Evolutionary conservation across 2,888 invertebrate species (phyloP).

Genomic region (Heteromurus nitidus): DNA sequence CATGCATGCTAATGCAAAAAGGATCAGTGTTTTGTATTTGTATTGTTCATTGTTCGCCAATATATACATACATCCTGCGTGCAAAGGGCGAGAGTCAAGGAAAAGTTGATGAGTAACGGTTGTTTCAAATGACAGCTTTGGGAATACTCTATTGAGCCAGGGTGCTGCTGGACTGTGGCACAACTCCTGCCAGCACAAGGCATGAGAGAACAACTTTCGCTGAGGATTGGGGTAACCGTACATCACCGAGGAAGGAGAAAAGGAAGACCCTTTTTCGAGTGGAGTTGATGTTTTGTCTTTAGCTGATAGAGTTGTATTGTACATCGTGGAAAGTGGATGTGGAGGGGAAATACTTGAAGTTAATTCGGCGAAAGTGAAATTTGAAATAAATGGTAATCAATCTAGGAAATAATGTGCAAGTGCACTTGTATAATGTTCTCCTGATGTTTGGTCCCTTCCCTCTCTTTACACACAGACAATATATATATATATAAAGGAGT

Average conservation of each 20-base stretch:
- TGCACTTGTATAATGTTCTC: not conserved
- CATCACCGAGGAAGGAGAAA: too few species aligned
- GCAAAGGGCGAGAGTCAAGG: too few species aligned
- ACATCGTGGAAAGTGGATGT: not conserved
- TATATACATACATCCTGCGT: too few species aligned
- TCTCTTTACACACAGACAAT: too few species aligned
- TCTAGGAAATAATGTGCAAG: not conserved
- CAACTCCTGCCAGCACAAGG: too few species aligned
- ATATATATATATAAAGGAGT: too few species aligned
- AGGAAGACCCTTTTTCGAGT: conserved; percentile 15
- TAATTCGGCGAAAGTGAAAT: not conserved
- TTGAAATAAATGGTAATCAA: conserved; percentile 13
- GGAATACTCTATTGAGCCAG: conserved; percentile 41
- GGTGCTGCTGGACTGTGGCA: conserved; percentile 24
- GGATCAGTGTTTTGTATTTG: too few species aligned
- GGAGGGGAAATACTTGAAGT: not conserved
- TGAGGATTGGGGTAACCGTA: not conserved
- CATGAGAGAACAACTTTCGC: not conserved
- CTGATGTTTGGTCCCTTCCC: not conserved
- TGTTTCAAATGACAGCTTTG: conserved; percentile 62
- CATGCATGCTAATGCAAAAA: too few species aligned
- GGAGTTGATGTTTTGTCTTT: too few species aligned
- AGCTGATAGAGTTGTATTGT: not conserved
- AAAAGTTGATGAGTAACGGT: conserved; percentile 57
- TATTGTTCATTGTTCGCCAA: not conserved